Conservation (phyloP, 2,888 invertebrate species). For the Sesia apiformis region DNA sequence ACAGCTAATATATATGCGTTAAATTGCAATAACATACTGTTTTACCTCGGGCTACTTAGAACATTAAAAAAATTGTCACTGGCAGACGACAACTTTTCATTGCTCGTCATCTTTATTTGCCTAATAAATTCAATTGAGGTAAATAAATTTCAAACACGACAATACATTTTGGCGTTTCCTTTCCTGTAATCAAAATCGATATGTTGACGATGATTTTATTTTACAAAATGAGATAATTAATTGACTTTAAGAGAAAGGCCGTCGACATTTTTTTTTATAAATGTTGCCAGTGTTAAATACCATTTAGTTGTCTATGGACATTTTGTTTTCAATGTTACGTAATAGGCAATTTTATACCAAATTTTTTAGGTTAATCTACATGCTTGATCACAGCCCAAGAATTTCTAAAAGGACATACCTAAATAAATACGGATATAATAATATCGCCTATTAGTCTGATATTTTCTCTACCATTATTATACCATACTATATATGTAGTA, state of each 20-base stretch:
- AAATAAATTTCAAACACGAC: neutral
- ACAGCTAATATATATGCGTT: neutral
- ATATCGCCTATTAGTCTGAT: neutral
- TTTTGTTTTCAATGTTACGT: neutral
- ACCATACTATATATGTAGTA: neutral
- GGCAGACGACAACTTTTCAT: neutral
- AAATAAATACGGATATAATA: constrained; percentile 18
- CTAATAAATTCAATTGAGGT: neutral
- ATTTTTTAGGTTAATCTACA: neutral
- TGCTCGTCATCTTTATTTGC: neutral
- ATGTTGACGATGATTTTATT: constrained; percentile 22
- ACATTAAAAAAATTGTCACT: neutral
- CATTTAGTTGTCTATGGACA: neutral
- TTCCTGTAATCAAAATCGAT: constrained; percentile 15
- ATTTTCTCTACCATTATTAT: neutral
- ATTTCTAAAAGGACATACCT: constrained; percentile 37
- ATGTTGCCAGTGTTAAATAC: neutral
- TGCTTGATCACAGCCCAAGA: constrained; percentile 44
- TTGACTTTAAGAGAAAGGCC: constrained; percentile 18
- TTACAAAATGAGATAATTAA: constrained; percentile 30
- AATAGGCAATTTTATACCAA: neutral
- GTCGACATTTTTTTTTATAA: neutral
- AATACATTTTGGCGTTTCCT: neutral
- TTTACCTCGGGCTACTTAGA: neutral
- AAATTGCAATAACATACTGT: neutral